These are phyloP conservation scores for Neria commutata DNA, from an alignment of 2,888 invertebrate species.

Conservation along the genomic window DNA sequence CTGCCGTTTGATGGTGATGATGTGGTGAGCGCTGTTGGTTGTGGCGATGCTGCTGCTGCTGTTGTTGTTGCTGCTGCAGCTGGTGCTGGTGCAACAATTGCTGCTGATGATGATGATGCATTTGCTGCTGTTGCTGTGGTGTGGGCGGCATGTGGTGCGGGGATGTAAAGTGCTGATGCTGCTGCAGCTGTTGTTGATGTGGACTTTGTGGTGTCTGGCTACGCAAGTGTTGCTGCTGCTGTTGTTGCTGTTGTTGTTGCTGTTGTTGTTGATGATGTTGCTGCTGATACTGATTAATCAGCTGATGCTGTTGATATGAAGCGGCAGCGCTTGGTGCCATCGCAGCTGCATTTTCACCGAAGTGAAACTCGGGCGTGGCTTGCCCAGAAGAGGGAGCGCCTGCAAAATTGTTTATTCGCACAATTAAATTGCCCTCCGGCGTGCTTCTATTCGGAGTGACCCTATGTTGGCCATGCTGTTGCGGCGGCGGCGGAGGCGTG, in stretches of 20 bases:
- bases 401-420: constrained; percentile 55
- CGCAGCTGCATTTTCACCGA: constrained; percentile 44
- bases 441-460: constrained; percentile 46
- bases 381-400: constrained; percentile 31
- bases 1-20: constrained; percentile 49
- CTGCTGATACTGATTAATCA: constrained; percentile 55
- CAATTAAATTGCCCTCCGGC: constrained; percentile 51
- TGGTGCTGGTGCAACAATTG: constrained; percentile 49
- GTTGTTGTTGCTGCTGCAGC: constrained; percentile 45
- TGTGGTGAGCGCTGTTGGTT: constrained; percentile 53
- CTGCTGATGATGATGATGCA: constrained; percentile 49
- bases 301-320: constrained; percentile 56
- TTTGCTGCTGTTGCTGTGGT: constrained; percentile 42
- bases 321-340: constrained; percentile 34
- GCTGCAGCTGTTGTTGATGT: constrained; percentile 48
- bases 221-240: constrained; percentile 46
- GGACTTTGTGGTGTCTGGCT: constrained; percentile 48
- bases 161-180: constrained; percentile 45
- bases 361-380: constrained; percentile 51
- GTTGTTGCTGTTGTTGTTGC: constrained; percentile 41
- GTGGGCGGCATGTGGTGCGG: constrained; percentile 47
- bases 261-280: constrained; percentile 48
- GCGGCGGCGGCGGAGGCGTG: constrained; percentile 37
- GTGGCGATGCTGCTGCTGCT: constrained; percentile 48
- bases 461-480: constrained; percentile 47